Conservation (phyloP, 2,888 invertebrate species). For the Sarcophaga variegata region DNA sequence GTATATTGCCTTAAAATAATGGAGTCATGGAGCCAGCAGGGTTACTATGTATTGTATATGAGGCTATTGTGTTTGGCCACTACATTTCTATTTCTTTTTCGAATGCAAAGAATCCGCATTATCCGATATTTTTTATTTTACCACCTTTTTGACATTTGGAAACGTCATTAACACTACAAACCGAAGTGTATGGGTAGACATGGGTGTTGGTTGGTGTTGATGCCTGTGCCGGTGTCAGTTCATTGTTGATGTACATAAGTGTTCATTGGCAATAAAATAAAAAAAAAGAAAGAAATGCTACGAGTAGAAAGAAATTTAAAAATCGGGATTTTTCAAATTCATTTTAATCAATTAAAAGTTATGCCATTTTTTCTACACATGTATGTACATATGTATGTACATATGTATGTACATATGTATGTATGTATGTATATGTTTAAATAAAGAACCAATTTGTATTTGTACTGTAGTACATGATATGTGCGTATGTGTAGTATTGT, state of each 20-base stretch:
- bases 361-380: neutral
- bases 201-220: neutral
- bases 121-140: constrained; percentile 28
- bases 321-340: no score
- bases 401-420: neutral
- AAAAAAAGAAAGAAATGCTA: neutral
- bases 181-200: neutral
- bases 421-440: no score
- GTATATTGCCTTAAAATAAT: constrained; percentile 27
- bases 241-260: neutral
- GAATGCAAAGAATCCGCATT: constrained; percentile 37
- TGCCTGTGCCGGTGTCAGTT: neutral
- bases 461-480: no score
- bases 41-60: neutral
- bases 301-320: no score
- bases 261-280: no score
- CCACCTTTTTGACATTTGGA: constrained; percentile 51
- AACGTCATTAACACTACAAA: constrained; percentile 60
- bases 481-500: no score
- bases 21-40: constrained; percentile 28
- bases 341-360: no score
- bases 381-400: neutral
- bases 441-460: no score
- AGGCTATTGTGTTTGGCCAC: neutral
- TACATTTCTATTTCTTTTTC: neutral